Evolutionary conservation across 1,140 invertebrate species (phyloP), one percentile per base, ranked within the genome.

Genomic region (Drosophila mayri): DNA sequence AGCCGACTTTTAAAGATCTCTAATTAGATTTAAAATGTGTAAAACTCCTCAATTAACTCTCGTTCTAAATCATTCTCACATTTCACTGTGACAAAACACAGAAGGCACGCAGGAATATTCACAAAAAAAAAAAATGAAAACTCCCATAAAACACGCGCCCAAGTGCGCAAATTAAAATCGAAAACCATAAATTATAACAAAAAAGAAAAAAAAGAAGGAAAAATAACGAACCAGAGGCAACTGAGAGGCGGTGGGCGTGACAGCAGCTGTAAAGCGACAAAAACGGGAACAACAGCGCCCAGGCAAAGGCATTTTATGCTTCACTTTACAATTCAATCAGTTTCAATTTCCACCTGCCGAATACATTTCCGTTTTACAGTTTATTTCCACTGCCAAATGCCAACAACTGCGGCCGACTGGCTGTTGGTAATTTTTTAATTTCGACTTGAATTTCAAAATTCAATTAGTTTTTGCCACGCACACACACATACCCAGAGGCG

Each of bases 281-380:
- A 50, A 25, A 43, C 62, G n/a, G 16, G 52, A 58, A 57, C 54
- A 82, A 78, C 71, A 18, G 64, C 11, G 30, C 40, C n/a, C 46
- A 25, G 50, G 46, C 58, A 77, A 62, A 55, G 70, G 37, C 41
- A 88, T 88, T 88, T 88, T 88, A 88, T 88, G 84, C 84, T 71
- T 67, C 77, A 70, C 81, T 88, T 88, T 88, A 84, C 84, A 88
- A 88, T 88, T 88, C 85, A 88, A 88, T 88, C 84, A 88, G 84
- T 81, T 88, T 88, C 85, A 78, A 90, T 88, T 88, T 88, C 84
- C 84, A 88, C 85, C 84, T 88, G 85, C 79, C 85, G 85, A 88
- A 90, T 81, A 88, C 80, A 88, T 90, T 88, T 88, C 84, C 84
- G 76, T 71, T 84, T 78, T 67, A 81, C 84, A 77, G 80, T 83